These are phyloP conservation scores for Penelope pileata DNA, from an alignment of 2,113 vertebrate genomes.

Conservation along the genomic window DNA sequence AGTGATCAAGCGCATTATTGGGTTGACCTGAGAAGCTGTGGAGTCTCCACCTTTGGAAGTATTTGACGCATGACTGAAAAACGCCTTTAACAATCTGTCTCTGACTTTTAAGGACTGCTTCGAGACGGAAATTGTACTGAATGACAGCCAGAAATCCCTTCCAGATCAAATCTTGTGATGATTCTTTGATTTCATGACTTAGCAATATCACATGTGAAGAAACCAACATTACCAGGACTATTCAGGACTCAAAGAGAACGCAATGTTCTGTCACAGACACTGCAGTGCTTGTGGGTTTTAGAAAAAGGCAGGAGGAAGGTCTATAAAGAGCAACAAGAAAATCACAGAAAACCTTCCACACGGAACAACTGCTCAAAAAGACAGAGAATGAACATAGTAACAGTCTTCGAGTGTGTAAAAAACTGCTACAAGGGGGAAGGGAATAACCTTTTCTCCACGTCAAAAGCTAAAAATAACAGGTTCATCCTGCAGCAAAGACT, in stretches of 20 bases:
- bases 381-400: neutral
- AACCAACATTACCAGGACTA: neutral
- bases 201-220: neutral
- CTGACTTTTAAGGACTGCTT: neutral
- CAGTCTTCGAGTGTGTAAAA: neutral
- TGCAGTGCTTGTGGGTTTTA: neutral
- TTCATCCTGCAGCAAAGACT: neutral
- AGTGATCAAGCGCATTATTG: neutral
- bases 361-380: neutral
- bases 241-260: neutral
- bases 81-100: neutral
- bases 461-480: neutral
- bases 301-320: neutral
- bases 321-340: neutral
- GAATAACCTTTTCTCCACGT: neutral
- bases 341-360: neutral
- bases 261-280: neutral
- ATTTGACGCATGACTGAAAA: neutral
- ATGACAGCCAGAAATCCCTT: neutral
- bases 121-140: neutral
- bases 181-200: neutral
- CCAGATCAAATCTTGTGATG: neutral
- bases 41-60: neutral
- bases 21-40: neutral
- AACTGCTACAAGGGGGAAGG: neutral